Evolutionary conservation across 2,113 vertebrate species (phyloP).

Genomic region (Triplophysa tibetana): DNA sequence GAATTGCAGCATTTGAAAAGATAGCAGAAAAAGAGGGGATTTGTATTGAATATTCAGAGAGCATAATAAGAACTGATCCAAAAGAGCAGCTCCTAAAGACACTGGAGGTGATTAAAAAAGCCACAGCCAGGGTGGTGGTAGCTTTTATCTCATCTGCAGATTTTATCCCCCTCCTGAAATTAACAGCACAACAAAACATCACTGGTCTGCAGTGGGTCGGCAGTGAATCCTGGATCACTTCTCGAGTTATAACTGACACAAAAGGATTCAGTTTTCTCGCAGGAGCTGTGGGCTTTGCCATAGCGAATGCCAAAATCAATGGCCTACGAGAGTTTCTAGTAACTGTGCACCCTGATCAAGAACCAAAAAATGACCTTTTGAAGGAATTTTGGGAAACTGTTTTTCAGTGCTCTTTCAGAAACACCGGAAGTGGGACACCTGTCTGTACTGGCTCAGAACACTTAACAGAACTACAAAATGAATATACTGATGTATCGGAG

Average conservation of each 20-base stretch:
- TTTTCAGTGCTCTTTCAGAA: too few relatives aligned
- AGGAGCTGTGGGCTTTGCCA: constrained; percentile 53
- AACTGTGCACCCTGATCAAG: constrained; percentile 43
- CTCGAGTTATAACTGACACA: constrained; percentile 28
- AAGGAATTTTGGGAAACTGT: constrained; percentile 59
- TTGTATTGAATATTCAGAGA: constrained; percentile 73
- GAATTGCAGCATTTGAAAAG: constrained; percentile 55
- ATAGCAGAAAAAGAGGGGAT: constrained; percentile 47
- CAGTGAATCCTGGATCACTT: constrained; percentile 77
- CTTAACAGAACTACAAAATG: too few relatives aligned
- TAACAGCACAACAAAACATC: constrained; percentile 66
- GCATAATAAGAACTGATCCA: constrained; percentile 62
- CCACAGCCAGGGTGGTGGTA: constrained; percentile 67
- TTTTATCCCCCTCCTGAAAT: constrained; percentile 68
- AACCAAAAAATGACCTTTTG: constrained; percentile 35
- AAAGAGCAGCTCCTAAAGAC: constrained; percentile 41
- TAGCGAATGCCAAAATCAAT: constrained; percentile 33
- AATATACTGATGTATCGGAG: too few relatives aligned
- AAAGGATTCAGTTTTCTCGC: constrained; percentile 33
- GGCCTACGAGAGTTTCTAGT: constrained; percentile 52
- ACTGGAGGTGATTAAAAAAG: constrained; percentile 37
- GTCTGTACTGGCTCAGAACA: too few relatives aligned
- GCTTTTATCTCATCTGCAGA: constrained; percentile 70
- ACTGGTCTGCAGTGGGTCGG: constrained; percentile 62
- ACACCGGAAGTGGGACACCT: too few relatives aligned